Base-by-base conservation (phyloP, 2,797 vertebrate genomes). In the Loriculus beryllinus region DNA sequence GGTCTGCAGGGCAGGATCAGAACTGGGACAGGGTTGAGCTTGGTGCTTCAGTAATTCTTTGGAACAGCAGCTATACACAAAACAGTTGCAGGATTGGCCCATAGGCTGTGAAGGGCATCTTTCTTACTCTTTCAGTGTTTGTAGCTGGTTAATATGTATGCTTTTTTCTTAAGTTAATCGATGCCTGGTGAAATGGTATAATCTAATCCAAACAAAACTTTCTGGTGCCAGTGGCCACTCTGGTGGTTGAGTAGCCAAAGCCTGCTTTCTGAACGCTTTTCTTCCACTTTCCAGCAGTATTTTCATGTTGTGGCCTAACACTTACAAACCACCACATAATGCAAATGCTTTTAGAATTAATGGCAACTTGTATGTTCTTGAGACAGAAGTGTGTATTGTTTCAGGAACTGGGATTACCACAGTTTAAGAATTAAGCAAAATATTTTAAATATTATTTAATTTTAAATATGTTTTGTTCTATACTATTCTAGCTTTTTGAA, bases 151-250 rank as follows among this genome's bases (percentile, higher is more conserved):
- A 72, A 47, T 74, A 17, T 37, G 12, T 63, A 10, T 70, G 23
- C 4, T 77, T 80, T n/a, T 77, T 48, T 45, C 42, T 49, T 75
- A 52, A 83, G 57, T 78, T 84, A 68, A 51, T 93, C 64, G 60
- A 2, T 91, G 69, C 62, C 52, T 89, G 64, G 20, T 64, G 71
- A 92, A 93, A 89, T 82, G 60, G 45, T 71, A 62, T 64, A 40
- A 87, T 48, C 33, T 68, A 54, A 77, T 89, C 71, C 88, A 87
- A 87, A 81, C 57, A 88, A 94, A 90, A 70, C 31, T 92, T 86
- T 7, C 49, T 82, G 63, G 81, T 71, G 85, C 54, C 40, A 79
- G 37, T 82, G 74, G 23, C 59, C 0, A 1, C 37, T 59, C 20
- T 90, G 47, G 25, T 90, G 54, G 39, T 33, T 22, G 47, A 71